A percentile compares a stretch with the other conserved stretches of the same genome.
phyloP scores from a whole-genome alignment of 2,888 invertebrate species.

The Magallana nippona region DNA sequence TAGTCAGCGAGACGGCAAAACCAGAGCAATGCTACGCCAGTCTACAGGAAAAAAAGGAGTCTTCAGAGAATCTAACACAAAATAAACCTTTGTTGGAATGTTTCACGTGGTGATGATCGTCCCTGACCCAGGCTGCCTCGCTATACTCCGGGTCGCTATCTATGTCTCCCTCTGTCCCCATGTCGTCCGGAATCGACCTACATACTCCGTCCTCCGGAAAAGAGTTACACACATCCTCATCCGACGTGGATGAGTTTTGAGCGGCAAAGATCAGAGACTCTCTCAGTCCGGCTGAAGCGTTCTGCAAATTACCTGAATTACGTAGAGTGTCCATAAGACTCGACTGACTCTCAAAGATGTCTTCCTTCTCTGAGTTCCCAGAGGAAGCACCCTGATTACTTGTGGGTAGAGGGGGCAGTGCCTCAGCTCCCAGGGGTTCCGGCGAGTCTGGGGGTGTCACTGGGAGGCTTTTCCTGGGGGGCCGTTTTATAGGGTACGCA shows the following conservation, averaged over 20 bases:
- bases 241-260: conserved; percentile 1
- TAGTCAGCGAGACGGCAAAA: too few relatives aligned
- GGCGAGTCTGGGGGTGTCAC: conserved; percentile 6
- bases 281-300: conserved; percentile 16
- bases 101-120: background rate
- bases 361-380: conserved; percentile 37
- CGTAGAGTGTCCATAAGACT: conserved; percentile 34
- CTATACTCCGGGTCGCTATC: conserved; percentile 25
- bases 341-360: conserved; percentile 27
- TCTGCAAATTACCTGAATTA: conserved; percentile 26
- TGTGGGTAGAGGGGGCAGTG: conserved; percentile 36
- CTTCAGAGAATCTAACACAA: background rate
- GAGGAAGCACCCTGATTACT: background rate
- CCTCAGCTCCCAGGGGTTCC: conserved; percentile 2
- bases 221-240: background rate
- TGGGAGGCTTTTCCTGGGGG: conserved; percentile 42
- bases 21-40: too few relatives aligned
- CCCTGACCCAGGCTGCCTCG: background rate
- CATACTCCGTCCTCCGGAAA: background rate
- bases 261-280: conserved; percentile 2
- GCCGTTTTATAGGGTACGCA: conserved; percentile 57
- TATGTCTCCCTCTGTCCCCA: background rate
- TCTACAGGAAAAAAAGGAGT: too few relatives aligned
- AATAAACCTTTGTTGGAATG: background rate
- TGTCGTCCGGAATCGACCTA: background rate